phyloP scores from a whole-genome alignment of 1,140 invertebrate species.

The Tetragonula clypearis region DNA sequence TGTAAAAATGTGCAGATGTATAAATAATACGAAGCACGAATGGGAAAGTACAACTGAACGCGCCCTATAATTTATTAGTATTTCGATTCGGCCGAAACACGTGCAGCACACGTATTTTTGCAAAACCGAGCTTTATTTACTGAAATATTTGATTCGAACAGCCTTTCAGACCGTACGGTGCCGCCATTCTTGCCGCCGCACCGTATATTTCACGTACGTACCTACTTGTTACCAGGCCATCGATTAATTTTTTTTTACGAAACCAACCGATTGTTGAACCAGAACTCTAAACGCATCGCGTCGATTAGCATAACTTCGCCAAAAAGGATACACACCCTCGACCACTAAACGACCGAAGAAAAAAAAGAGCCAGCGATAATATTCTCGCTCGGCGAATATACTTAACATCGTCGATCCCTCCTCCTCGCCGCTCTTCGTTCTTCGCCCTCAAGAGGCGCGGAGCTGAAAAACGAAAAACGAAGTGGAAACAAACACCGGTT shows the following conservation, averaged over 20 bases:
- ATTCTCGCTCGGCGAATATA: background rate
- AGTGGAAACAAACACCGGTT: background rate
- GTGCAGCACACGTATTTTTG: background rate
- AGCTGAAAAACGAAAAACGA: background rate
- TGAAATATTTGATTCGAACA: background rate
- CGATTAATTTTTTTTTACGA: background rate
- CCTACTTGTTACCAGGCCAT: background rate
- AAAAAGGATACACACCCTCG: too few species aligned
- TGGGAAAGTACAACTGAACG: background rate
- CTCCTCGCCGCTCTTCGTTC: background rate
- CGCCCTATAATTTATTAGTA: background rate
- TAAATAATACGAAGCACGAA: background rate
- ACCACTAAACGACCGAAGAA: background rate
- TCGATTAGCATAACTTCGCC: background rate
- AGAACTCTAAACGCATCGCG: background rate
- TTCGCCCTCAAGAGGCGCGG: background rate
- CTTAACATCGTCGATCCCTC: background rate
- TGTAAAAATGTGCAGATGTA: background rate
- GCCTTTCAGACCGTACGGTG: background rate
- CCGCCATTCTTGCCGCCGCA: background rate
- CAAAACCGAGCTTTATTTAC: background rate
- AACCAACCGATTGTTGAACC: background rate
- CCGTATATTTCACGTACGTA: background rate
- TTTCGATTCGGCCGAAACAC: background rate
- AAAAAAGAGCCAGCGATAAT: conserved; percentile 2